Evolutionary conservation across 2,113 vertebrate genomes (phyloP), one percentile per base, ranked within the genome.

Genomic region (Acinonyx jubatus): DNA sequence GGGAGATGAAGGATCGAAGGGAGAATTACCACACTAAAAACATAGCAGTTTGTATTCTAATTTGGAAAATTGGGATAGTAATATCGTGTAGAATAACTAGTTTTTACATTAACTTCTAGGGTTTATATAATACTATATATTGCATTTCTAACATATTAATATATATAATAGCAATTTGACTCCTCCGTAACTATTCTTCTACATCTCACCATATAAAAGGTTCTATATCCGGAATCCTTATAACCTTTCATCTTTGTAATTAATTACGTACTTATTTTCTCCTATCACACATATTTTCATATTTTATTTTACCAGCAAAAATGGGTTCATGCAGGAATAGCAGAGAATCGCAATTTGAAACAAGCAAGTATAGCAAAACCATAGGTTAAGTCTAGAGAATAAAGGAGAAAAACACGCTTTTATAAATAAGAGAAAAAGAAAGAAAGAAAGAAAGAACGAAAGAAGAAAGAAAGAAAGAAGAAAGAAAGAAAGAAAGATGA

Each of bases 1-100:
- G 31, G 5, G 29, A 5, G 5, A 0, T 1, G 33, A 4, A 6
- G 23, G 25, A 55, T 23, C 7, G 25, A 16, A 7, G 18, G 11
- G 55, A 66, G 3, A 78, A 69, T 48, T 65, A 52, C 7, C 65
- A 33, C 0, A 45, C 4, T 86, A 38, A 38, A 65, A 74, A 65
- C 0, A 31, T 1, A 36, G 5, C 4, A 13, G 15, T 73, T 80
- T n/a, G 48, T 33, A 94, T 7, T 65, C 21, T 33, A 31, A 31
- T 66, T 93, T 89, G 78, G 33, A 81, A 83, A 81, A 71, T 52
- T 52, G 33, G 15, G 4, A 3, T 36, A 15, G 9, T 69, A 33
- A 87, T 36, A 79, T 31, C 88, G 73, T 23, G 19, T 21, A 68
- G 12, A 71, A 52, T 78, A 81, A 55, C 29, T 71, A 10, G 76